phyloP scores from a whole-genome alignment of 2,113 vertebrate genomes.

The Mobula hypostoma region DNA sequence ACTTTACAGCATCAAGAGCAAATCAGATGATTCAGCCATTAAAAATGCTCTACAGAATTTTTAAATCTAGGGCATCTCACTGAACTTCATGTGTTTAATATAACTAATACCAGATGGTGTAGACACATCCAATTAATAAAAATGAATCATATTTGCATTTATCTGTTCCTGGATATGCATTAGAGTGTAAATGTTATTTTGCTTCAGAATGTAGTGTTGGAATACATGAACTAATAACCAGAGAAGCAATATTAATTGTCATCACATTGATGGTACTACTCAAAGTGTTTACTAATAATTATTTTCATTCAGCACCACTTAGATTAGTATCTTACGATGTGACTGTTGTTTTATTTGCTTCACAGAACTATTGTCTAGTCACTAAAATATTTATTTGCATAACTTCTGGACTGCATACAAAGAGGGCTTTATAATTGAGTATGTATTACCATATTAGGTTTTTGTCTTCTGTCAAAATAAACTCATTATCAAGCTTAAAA shows the following conservation, averaged over 20 bases:
- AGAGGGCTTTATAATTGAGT: neutral
- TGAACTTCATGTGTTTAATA: neutral
- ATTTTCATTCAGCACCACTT: neutral
- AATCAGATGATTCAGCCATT: neutral
- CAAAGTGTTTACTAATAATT: neutral
- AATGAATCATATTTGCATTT: neutral
- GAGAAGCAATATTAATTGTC: neutral
- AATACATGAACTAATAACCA: neutral
- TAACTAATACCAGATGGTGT: neutral
- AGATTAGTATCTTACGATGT: neutral
- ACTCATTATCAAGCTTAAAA: neutral
- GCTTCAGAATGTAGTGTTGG: neutral
- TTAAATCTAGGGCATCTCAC: neutral
- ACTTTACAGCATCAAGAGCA: neutral
- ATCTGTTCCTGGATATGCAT: neutral
- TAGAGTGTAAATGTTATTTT: slow-evolving; percentile 8
- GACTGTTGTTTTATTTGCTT: neutral
- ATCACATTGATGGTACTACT: neutral
- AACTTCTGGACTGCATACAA: neutral
- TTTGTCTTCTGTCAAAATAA: slow-evolving; percentile 16
- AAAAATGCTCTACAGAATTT: neutral
- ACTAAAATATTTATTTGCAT: neutral
- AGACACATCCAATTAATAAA: neutral
- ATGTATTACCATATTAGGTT: neutral
- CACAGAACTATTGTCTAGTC: neutral